Base-by-base conservation (phyloP, 2,888 invertebrate species). In the Orthonychiurus folsomi region DNA sequence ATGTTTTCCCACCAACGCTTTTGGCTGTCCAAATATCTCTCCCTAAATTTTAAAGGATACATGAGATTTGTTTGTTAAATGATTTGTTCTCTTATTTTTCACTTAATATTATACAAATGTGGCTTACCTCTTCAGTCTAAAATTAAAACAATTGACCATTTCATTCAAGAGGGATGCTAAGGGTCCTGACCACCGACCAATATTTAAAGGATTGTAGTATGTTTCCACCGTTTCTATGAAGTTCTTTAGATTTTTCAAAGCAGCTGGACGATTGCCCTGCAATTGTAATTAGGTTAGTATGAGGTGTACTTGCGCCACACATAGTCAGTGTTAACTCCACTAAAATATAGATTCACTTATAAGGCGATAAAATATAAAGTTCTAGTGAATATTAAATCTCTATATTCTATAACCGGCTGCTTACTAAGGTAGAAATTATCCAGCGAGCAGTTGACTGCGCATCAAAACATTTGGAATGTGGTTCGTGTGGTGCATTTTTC, bases 181-280 rank as follows among this genome's bases (percentile, higher is more conserved):
- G 68, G 82, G 84, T 66, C 77, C 77, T 0, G 86, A 83, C 91
- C 93, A 94, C 55, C 84, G 77, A 26, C 93, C 94, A 48, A 81
- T 78, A 77, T 95, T 95, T 0, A 93, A 93, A 59, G 91, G 90
- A 78, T 95, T 89, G 73, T 88, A 85, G 78, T 91, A 94, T 2
- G 90, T 88, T 76, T 91, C 89, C 2, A 93, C 79, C 0, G 88
- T 86, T 69, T 85, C 86, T 74, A 94, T 83, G 74, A 94, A 85
- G 73, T 87, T 86, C 62, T 85, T 84, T 59, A 95, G 79, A 73
- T 91, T 86, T 58, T 82, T 82, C 75, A 89, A 83, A 0, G 85
- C 83, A 58, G 81, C 79, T 21, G 85, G 85, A 58, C 84, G 82
- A 1, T 86, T 85, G 54, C 85, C 85, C 78, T 89, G 79, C 18